These are phyloP conservation scores for Criorhina ranunculi DNA, from an alignment of 2,888 invertebrate genomes.

Conservation along the genomic window DNA sequence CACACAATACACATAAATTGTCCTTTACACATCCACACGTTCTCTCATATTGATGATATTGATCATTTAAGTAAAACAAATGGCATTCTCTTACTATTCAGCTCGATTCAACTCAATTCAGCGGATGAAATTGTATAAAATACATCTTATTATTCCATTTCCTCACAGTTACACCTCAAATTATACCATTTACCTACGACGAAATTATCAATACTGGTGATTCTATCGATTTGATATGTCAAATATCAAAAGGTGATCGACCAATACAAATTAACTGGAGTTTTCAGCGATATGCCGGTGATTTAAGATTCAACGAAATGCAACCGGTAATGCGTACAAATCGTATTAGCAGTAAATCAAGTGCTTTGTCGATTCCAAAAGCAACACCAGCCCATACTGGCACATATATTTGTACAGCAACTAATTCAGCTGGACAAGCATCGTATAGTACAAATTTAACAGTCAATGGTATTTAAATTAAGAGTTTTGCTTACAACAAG, in stretches of 20 bases:
- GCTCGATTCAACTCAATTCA: conserved; percentile 1
- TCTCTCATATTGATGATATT: neutral
- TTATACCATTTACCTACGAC: conserved; percentile 91
- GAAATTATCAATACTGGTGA: conserved; percentile 89
- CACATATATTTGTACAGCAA: conserved; percentile 86
- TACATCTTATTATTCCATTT: neutral
- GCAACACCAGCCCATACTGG: conserved; percentile 88
- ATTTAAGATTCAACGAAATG: conserved; percentile 77
- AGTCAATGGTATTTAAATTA: conserved; percentile 86
- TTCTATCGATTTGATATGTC: conserved; percentile 89
- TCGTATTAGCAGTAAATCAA: conserved; percentile 87
- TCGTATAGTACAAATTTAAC: conserved; percentile 86
- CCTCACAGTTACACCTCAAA: conserved; percentile 89
- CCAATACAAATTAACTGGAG: conserved; percentile 90
- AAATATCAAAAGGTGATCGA: conserved; percentile 89
- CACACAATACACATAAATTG: conserved; percentile 12
- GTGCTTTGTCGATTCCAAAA: conserved; percentile 87
- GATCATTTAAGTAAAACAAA: no score
- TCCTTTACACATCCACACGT: conserved; percentile 3
- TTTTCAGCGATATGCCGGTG: conserved; percentile 81
- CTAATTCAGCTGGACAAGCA: conserved; percentile 86
- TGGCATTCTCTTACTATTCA: neutral
- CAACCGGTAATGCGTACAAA: conserved; percentile 86
- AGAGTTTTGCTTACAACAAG: conserved; percentile 36
- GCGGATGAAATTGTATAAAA: neutral